Evolutionary conservation across 2,888 invertebrate genomes (phyloP).

Genomic region (Meteorus cinctellus): DNA sequence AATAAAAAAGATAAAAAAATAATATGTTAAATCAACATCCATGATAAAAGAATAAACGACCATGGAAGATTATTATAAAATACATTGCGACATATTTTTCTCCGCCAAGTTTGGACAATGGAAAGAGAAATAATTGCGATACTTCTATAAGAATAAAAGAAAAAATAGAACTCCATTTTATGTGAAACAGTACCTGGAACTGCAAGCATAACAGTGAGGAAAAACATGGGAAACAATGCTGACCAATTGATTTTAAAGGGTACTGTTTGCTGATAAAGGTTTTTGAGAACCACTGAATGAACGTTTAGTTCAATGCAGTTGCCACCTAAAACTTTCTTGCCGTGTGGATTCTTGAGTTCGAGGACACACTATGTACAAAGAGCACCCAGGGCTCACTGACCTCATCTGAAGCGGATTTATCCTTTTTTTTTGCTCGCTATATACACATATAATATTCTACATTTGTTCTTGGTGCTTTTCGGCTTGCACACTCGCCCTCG

Average conservation of each 20-base stretch:
- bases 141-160: too few species aligned
- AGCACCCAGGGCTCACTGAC: constrained; percentile 62
- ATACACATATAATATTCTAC: constrained; percentile 6
- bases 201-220: neutral
- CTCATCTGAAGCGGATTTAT: constrained; percentile 51
- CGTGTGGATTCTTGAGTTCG: constrained; percentile 52
- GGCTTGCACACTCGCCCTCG: neutral
- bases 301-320: constrained; percentile 59
- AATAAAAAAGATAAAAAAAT: constrained; percentile 2
- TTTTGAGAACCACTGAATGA: constrained; percentile 59
- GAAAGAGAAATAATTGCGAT: neutral
- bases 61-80: neutral
- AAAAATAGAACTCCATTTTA: too few species aligned
- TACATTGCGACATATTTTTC: neutral
- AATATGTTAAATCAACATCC: neutral
- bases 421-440: constrained; percentile 12
- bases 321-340: constrained; percentile 56
- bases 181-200: too few species aligned
- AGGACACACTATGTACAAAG: constrained; percentile 49
- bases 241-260: constrained; percentile 28
- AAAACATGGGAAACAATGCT: constrained; percentile 1
- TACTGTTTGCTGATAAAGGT: constrained; percentile 20
- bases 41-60: neutral
- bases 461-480: constrained; percentile 8
- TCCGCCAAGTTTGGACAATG: neutral